Percentiles rank a stretch among this genome's conserved stretches.
Evolutionary conservation across 2,113 vertebrate species (phyloP).

Genomic region (Chionomys nivalis): DNA sequence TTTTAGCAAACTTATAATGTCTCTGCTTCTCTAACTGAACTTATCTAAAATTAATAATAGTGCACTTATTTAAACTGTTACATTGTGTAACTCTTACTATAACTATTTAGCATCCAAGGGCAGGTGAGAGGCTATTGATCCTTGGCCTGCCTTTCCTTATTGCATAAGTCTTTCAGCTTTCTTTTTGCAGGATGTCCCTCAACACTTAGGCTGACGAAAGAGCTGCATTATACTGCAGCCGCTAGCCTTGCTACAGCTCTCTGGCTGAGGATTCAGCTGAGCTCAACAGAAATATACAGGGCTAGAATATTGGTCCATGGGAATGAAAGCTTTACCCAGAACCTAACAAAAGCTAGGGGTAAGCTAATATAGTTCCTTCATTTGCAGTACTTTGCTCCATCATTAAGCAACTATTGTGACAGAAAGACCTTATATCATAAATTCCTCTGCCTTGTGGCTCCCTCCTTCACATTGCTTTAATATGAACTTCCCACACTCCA

Average conservation of each 20-base stretch:
- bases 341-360: slow-evolving; percentile 39
- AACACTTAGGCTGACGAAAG: slow-evolving; percentile 78
- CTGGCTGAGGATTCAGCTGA: slow-evolving; percentile 75
- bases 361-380: slow-evolving; percentile 72
- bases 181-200: slow-evolving; percentile 76
- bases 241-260: slow-evolving; percentile 76
- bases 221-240: slow-evolving; percentile 88
- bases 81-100: slow-evolving; percentile 32
- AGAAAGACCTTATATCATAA: neutral
- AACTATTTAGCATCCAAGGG: slow-evolving; percentile 57
- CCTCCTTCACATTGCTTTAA: slow-evolving; percentile 17
- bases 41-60: slow-evolving; percentile 34
- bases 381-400: slow-evolving; percentile 45
- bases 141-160: slow-evolving; percentile 57
- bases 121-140: slow-evolving; percentile 32
- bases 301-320: slow-evolving; percentile 20
- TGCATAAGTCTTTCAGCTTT: slow-evolving; percentile 70
- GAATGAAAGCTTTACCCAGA: slow-evolving; percentile 69
- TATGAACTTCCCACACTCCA: slow-evolving; percentile 46
- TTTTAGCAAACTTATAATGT: slow-evolving; percentile 49
- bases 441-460: slow-evolving; percentile 66
- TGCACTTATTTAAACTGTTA: neutral
- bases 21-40: neutral
- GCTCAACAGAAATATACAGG: slow-evolving; percentile 70
- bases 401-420: slow-evolving; percentile 44